These are phyloP conservation scores for Phataginus tricuspis DNA, from an alignment of 2,797 vertebrate genomes.

Conservation along the genomic window DNA sequence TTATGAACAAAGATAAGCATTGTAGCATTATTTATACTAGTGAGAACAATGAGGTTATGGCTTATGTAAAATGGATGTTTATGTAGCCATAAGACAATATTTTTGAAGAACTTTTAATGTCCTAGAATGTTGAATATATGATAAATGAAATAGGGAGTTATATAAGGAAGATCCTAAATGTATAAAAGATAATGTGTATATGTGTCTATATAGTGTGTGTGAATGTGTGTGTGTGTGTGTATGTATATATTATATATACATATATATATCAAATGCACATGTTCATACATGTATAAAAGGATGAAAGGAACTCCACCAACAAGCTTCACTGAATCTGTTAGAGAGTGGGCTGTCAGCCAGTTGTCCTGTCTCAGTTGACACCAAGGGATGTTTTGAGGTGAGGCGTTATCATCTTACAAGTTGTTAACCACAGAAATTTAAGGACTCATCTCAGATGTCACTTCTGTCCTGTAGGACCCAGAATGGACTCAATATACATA, in stretches of 20 bases:
- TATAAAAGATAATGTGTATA: not conserved
- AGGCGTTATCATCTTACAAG: not conserved
- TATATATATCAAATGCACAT: not conserved
- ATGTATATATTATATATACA: not conserved
- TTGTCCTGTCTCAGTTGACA: not conserved
- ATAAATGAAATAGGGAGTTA: not conserved
- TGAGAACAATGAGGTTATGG: not conserved
- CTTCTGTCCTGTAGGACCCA: not conserved
- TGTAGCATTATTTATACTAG: not conserved
- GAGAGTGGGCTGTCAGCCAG: not conserved
- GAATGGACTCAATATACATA: not conserved
- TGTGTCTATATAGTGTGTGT: not conserved
- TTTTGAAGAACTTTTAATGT: not conserved
- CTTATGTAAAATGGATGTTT: conserved; percentile 16
- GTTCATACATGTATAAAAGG: not conserved
- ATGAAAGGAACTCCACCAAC: not conserved
- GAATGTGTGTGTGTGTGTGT: no score
- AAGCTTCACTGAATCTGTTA: not conserved
- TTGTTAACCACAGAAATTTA: not conserved
- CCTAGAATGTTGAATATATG: not conserved
- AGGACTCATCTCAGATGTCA: not conserved
- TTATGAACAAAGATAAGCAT: not conserved
- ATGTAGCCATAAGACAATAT: not conserved
- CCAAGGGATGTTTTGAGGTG: not conserved
- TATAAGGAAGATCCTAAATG: not conserved